Evolutionary conservation across 2,888 invertebrate genomes (phyloP), one percentile per base, ranked within the genome.

Genomic region (Pyrrhosoma nymphula): DNA sequence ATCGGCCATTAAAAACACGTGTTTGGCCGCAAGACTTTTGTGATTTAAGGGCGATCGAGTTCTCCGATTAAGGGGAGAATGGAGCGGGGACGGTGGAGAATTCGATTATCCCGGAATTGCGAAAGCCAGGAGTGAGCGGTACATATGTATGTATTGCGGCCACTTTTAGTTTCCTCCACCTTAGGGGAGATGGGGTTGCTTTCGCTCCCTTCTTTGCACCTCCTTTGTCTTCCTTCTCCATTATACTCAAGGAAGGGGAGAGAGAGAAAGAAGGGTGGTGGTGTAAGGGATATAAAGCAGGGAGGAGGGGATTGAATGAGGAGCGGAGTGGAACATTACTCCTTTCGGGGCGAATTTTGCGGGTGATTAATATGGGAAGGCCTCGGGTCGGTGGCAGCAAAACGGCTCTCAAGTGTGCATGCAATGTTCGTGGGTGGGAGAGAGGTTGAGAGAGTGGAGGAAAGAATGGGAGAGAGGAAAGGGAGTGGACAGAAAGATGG

Each of bases 21-120:
- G 30, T 82, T 82, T 35, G 26, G 55, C 26, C 12, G 23, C 89
- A 89, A 89, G 88, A 89, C 93, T 69, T 63, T 12, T 16, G 63
- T 93, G 69, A 75, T 93, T 69, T 93, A 47, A 47, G 93, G 4
- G 47, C 23, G 93, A 63, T 93, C 63, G 56, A 35, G 91, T 39
- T 91, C 20, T 35, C 39, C 18, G 60, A 91, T 91, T 55, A 63
- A 47, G 69, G 47, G 0, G n/a, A 55, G 60, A 60, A 20, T 60
- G 60, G 20, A 60, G 20, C 2, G 35, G 6, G 26, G 18, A 60
- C 8, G 23, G 69, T n/a, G 35, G 69, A 14, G 55, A 69, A 93
- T 75, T 93, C 93, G 93, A 93, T 93, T 75, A 93, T 39, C 47
- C 47, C 20, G 63, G 93, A 47, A 75, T 93, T 75, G 55, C 93